These are phyloP conservation scores for Hypomesus transpacificus DNA, from an alignment of 2,113 vertebrate genomes.

Conservation along the genomic window DNA sequence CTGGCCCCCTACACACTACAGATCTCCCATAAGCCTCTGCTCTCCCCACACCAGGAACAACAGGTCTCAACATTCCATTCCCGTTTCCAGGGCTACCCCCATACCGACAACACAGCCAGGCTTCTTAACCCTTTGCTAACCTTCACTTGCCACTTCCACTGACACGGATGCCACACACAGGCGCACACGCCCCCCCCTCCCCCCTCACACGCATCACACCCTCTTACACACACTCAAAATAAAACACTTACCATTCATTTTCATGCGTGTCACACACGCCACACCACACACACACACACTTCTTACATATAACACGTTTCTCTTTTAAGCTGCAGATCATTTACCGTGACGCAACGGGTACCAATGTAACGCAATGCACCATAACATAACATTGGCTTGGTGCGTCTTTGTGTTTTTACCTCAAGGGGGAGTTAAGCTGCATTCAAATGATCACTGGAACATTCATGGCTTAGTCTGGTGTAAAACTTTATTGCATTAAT, in stretches of 20 bases:
- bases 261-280: neutral
- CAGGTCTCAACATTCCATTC: slow-evolving; percentile 75
- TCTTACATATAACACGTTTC: no score
- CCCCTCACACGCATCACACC: neutral
- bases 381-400: no score
- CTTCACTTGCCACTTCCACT: slow-evolving; percentile 72
- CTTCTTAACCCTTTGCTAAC: slow-evolving; percentile 78
- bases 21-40: slow-evolving; percentile 63
- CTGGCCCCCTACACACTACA: slow-evolving; percentile 58
- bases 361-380: no score
- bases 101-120: slow-evolving; percentile 73
- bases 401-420: no score
- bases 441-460: no score
- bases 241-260: neutral
- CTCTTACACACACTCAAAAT: slow-evolving; percentile 3
- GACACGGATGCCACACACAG: slow-evolving; percentile 71
- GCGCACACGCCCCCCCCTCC: slow-evolving; percentile 49
- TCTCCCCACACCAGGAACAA: slow-evolving; percentile 68
- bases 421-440: no score
- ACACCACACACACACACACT: slow-evolving; percentile 7
- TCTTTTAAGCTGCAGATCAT: no score
- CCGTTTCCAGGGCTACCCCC: slow-evolving; percentile 75
- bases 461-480: no score
- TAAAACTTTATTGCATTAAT: no score
- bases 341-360: no score